Conservation (phyloP, 2,888 invertebrate genomes). For the Geophilus truncorum region DNA sequence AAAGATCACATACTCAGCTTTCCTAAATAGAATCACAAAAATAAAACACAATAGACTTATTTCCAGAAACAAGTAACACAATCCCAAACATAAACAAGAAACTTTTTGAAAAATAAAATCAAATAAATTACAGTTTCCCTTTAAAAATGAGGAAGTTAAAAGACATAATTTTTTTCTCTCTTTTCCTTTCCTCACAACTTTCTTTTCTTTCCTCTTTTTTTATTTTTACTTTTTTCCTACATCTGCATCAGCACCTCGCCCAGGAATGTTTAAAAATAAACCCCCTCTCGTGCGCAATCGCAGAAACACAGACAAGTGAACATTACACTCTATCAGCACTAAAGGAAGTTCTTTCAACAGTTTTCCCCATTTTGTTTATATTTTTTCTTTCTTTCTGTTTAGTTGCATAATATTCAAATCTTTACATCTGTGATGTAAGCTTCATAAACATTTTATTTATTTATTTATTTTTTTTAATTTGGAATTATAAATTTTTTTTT, state of each 20-base stretch:
- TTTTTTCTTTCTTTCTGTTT: too few relatives aligned
- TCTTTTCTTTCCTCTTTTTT: background rate
- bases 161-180: too few relatives aligned
- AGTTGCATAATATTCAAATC: background rate
- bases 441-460: background rate
- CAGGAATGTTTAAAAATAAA: background rate
- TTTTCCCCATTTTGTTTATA: background rate
- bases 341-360: background rate
- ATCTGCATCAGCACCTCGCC: background rate
- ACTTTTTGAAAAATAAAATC: background rate
- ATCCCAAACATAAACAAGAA: background rate
- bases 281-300: background rate
- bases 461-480: background rate
- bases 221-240: background rate
- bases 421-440: background rate
- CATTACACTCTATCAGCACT: background rate
- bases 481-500: background rate
- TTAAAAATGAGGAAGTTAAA: conserved; percentile 1
- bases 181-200: too few relatives aligned
- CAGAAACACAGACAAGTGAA: background rate
- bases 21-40: too few relatives aligned
- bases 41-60: too few relatives aligned
- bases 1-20: too few relatives aligned
- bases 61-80: too few relatives aligned
- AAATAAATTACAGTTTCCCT: background rate